Evolutionary conservation across 53 echinoderm and acorn worm species (phyloP), one percentile per base, ranked within the genome.

Genomic region (Luidia sarsii): DNA sequence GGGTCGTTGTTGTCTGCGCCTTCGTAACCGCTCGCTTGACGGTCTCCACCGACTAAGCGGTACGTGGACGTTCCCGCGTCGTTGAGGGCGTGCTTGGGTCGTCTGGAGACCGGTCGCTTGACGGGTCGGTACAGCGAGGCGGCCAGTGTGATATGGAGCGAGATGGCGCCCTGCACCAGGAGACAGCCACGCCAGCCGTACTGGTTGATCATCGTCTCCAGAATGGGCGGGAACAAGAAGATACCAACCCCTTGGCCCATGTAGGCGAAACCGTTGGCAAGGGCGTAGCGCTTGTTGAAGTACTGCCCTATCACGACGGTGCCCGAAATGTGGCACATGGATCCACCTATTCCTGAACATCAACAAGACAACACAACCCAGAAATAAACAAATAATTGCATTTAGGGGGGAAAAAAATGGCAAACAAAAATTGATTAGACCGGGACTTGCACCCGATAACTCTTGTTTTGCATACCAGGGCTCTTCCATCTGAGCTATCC

Each of bases 181-280:
- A 81, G 36, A 29, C 65, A 66, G 5, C 81, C 81, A 14, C 81
- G 65, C 81, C 81, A 81, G 31, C 81, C 81, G 41, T 81, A 81
- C 34, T 0, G 14, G 2, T 66, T 1, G 9, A 81, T 81, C 27
- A 81, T 24, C 0, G 38, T 10, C 35, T 81, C 48, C 14, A 81
- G 55, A 65, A 81, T 52, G 0, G 65, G 37, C 28, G 81, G 81
- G 81, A 81, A 81, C 28, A 81, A 65, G 27, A 81, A 65, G 21
- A 81, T 65, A 16, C 81, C 81, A 7, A 81, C 52, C 11, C 81
- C 81, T n/a, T 81, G 81, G 1, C 81, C 81, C 4, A 53, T 81
- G 67, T 65, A 81, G 1, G 81, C 81, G 3, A 81, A 67, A 6
- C 81, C 53, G 55, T 81, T 81, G 4, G 81, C 81, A 33, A 81